Evolutionary conservation across 2,113 vertebrate species (phyloP).

Genomic region (Proterorhinus semilunaris): DNA sequence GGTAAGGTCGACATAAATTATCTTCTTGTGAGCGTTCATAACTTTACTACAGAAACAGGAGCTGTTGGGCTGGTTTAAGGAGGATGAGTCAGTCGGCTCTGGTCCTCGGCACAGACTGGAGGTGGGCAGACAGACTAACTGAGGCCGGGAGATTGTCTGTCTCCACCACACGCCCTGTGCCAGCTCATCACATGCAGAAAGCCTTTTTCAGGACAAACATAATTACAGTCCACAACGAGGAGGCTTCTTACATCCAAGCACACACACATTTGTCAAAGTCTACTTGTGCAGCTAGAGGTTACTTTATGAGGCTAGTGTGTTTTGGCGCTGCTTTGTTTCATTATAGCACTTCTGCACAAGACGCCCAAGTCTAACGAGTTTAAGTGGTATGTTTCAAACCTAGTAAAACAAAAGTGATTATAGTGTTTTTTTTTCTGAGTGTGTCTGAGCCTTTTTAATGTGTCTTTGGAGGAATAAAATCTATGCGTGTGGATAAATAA

Average conservation of each 20-base stretch:
- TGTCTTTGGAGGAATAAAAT: too few species aligned
- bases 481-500: too few species aligned
- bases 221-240: not conserved
- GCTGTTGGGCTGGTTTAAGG: not conserved
- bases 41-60: not conserved
- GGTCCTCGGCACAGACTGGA: slow-evolving; percentile 19
- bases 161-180: slow-evolving; percentile 15
- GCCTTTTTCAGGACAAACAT: slow-evolving; percentile 7
- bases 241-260: not conserved
- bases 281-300: too few species aligned
- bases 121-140: slow-evolving; percentile 10
- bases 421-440: too few species aligned
- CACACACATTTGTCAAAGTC: not conserved
- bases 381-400: too few species aligned
- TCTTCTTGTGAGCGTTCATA: not conserved
- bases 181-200: slow-evolving; percentile 5
- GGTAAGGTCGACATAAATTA: not conserved
- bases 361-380: too few species aligned
- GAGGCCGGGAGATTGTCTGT: not conserved
- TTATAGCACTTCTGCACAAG: too few species aligned
- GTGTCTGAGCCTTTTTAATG: too few species aligned
- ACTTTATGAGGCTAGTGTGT: too few species aligned
- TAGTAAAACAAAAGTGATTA: too few species aligned
- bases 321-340: too few species aligned
- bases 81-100: not conserved